A percentile compares a stretch with the other conserved stretches of the same genome.
These are phyloP conservation scores for Rhynchonycteris naso DNA, from an alignment of 2,797 vertebrate genomes.

Conservation along the genomic window DNA sequence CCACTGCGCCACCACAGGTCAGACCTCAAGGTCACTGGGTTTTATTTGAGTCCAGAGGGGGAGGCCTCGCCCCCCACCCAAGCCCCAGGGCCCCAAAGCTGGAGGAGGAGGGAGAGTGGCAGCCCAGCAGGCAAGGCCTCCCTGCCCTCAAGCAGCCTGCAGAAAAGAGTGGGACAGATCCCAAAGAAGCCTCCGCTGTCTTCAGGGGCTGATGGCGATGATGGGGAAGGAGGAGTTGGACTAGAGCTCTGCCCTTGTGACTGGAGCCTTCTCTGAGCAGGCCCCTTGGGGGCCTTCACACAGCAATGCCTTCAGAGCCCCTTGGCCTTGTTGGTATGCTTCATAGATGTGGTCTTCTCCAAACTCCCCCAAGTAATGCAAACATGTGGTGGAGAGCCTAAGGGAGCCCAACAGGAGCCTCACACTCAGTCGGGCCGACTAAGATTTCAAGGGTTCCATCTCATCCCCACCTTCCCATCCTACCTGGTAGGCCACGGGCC, in stretches of 20 bases:
- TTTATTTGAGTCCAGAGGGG: conserved; percentile 70
- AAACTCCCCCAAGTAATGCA: conserved; percentile 82
- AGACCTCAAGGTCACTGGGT: conserved; percentile 11
- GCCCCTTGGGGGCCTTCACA: conserved; percentile 65
- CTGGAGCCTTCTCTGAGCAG: conserved; percentile 26
- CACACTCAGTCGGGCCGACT: not conserved
- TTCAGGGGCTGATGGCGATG: not conserved
- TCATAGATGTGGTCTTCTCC: conserved; percentile 83
- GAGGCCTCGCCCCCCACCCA: not conserved
- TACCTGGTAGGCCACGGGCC: conserved; percentile 85
- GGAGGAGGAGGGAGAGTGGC: not conserved
- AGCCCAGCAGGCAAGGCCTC: not conserved
- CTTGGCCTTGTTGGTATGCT: conserved; percentile 72
- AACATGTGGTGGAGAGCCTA: conserved; percentile 84
- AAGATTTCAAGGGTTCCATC: not conserved
- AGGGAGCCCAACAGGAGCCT: not conserved
- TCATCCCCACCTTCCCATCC: not conserved
- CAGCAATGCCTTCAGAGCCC: conserved; percentile 79
- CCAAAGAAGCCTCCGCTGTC: not conserved
- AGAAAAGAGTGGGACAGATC: not conserved
- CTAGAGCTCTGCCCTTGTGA: conserved; percentile 65
- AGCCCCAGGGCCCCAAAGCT: not conserved
- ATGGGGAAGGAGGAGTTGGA: not conserved
- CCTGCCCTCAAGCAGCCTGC: not conserved
- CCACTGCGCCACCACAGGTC: no score